Base-by-base conservation (phyloP, 2,888 invertebrate species). In the Caenorhabditis virilis region DNA sequence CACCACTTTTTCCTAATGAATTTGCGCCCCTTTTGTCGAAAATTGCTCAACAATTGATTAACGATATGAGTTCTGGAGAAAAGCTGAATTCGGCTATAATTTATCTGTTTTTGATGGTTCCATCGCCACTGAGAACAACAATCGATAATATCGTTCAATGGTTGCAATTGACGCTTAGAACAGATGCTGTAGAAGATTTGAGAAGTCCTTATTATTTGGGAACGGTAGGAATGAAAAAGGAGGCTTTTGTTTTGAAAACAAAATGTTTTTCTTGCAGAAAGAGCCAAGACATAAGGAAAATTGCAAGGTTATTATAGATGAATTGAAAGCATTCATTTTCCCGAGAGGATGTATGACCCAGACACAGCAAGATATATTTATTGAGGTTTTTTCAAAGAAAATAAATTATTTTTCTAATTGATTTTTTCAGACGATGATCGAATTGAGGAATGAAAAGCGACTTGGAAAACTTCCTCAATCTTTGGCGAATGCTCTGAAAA, bases 171-270 rank as follows among this genome's bases (percentile, higher is more conserved):
- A 66, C 66, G 16, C 23, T 60, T 36, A 33, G 52, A 35, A 46
- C 60, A 2, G 60, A 60, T 26, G 52, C 60, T 3, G 66, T 60
- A 1, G 66, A 55, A 39, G 66, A 66, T 39, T 43, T 66, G 7
- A 48, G 66, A 42, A 60, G 66, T 47, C 66, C 66, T 2, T 66
- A 53, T 39, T 66, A 66, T 46, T 38, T 66, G n/a, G 60, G 60
- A 22, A 26, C 39, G 39, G 49, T 49, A 16, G 4, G n/a, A n/a
- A n/a, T n/a, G n/a, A n/a, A n/a, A n/a, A n/a, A n/a, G n/a, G n/a
- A n/a, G n/a, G n/a, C n/a, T n/a, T n/a, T n/a, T n/a, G n/a, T n/a
- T n/a, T n/a, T n/a, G n/a, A 30, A 25, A 20, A 18, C 4, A 2
- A 9, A 47, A 18, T 7, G 13, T 16, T 16, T 45, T 27, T n/a